Evolutionary conservation across 2,888 invertebrate genomes (phyloP), one percentile per base, ranked within the genome.

Genomic region (Apomyelois bistriatella): DNA sequence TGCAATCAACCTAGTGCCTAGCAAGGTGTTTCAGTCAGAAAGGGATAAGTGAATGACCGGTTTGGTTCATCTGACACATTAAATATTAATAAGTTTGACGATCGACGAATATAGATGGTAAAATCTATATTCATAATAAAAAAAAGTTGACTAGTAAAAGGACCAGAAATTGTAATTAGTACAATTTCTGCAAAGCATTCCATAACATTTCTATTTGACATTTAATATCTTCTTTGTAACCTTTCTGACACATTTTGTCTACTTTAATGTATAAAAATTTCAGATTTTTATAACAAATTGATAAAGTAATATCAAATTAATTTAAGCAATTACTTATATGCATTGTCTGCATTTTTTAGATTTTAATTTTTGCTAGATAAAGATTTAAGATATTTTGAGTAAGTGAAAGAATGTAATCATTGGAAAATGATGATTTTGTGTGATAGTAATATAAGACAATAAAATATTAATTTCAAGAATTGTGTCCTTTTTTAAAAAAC

Each of bases 361-460:
- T n/a, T 42, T 51, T 42, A 51, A 16, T 35, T 16, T 43, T 35
- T 43, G 42, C 16, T 17, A 42, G 42, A 13, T 41, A 22, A 22
- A 22, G 5, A 28, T 49, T 49, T 38, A 16, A 40, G 8, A 28
- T 15, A 16, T 36, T 47, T 32, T 15, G 5, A 17, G 12, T 38
- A n/a, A 51, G 3, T 52, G 17, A 47, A 28, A 10, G 40, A 46
- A 42, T 37, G 10, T 28, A 47, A 56, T 56, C 56, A 56, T 56
- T 56, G 54, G 3, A 38, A 46, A 53, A 57, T 40, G 40, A 40
- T 40, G 56, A 55, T 48, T 30, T 52, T 42, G 59, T 60, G 60
- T 60, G 60, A 60, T 60, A 57, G 48, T 59, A 58, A 56, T 57
- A 53, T 30, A 53, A 54, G 52, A 53, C 50, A 52, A 50, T 37